A percentile compares a stretch with the other conserved stretches of the same genome.
These are phyloP conservation scores for Crotalus viridis DNA, from an alignment of 2,113 vertebrate species.

Conservation along the genomic window DNA sequence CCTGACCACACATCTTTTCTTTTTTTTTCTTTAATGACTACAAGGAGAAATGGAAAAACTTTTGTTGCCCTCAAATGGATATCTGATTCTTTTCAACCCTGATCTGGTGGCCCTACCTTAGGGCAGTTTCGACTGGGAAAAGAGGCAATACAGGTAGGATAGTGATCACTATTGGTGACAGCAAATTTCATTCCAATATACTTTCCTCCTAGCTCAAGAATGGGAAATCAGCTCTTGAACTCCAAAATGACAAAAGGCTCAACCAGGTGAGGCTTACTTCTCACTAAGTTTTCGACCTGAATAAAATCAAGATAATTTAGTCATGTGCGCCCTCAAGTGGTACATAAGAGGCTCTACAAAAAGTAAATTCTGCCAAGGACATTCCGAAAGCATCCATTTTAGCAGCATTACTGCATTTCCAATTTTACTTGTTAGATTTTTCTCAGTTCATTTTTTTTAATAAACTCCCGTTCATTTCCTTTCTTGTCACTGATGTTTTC, in stretches of 20 bases:
- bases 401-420: neutral
- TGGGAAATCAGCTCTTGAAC: neutral
- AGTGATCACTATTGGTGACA: neutral
- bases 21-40: neutral
- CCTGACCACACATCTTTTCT: neutral
- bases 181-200: neutral
- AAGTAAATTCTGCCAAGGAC: neutral
- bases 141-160: neutral
- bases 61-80: neutral
- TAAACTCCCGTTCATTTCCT: neutral
- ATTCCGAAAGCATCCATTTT: neutral
- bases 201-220: neutral
- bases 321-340: slow-evolving; percentile 49
- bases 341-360: neutral
- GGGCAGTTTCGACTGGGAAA: neutral
- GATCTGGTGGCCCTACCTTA: neutral
- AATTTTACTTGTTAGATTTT: neutral
- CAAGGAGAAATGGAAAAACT: neutral
- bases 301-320: slow-evolving; percentile 19
- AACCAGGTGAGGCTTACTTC: neutral
- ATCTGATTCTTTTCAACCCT: neutral
- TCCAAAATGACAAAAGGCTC: neutral
- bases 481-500: neutral
- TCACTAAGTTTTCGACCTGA: neutral
- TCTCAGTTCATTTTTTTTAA: neutral